phyloP scores from a whole-genome alignment of 2,113 vertebrate species.

The Leucosticte australis region DNA sequence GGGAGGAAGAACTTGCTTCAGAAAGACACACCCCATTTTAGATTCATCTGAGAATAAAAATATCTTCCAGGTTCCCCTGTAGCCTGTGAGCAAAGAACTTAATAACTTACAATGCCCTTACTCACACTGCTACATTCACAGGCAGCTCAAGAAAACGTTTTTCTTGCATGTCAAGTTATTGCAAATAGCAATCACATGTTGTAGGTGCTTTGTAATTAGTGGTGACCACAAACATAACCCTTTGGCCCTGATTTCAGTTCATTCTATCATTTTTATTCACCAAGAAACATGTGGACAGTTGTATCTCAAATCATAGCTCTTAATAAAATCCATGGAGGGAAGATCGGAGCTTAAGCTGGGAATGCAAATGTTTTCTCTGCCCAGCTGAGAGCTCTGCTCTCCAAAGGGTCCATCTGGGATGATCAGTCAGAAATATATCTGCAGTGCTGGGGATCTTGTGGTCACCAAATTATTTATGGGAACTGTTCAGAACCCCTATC shows the following conservation, averaged over 20 bases:
- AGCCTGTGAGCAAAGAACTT: background rate
- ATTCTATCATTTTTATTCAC: background rate
- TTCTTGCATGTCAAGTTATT: background rate
- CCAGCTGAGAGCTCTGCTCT: fast-evolving
- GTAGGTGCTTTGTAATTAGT: background rate
- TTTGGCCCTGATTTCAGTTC: background rate
- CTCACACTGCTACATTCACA: background rate
- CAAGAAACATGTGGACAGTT: background rate
- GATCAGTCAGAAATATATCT: background rate
- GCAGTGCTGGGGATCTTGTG: background rate
- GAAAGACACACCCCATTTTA: background rate
- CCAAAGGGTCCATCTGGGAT: background rate
- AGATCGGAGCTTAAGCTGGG: background rate
- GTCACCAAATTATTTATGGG: background rate
- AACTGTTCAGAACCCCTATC: background rate
- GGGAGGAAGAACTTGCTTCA: background rate
- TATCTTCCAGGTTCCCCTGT: background rate
- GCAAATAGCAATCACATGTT: background rate
- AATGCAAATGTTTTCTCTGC: background rate
- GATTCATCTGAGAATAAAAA: background rate
- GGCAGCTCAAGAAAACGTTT: background rate
- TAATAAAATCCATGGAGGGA: background rate
- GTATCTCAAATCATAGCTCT: background rate
- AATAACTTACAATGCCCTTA: background rate
- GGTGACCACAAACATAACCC: background rate